Evolutionary conservation across 2,888 invertebrate species (phyloP).

Genomic region (Camptogramma bilineatum): DNA sequence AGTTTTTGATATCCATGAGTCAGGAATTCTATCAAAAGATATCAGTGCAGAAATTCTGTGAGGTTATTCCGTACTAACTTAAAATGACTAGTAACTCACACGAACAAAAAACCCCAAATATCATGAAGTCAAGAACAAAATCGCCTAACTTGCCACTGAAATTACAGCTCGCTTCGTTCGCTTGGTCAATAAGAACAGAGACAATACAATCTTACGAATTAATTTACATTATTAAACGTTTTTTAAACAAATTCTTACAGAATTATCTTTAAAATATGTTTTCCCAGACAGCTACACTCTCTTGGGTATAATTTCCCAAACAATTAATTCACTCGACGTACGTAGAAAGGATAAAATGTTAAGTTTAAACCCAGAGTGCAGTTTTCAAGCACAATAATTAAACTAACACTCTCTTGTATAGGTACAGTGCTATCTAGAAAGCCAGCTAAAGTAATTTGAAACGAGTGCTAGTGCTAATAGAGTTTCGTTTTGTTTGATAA

Average conservation of each 20-base stretch:
- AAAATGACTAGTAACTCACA: no score
- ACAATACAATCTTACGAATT: no score
- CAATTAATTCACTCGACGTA: slow-evolving; percentile 8
- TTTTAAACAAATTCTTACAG: not conserved
- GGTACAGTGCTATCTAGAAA: slow-evolving; percentile 12
- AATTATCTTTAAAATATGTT: not conserved
- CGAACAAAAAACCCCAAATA: no score
- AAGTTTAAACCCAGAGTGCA: slow-evolving; percentile 19
- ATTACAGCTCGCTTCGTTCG: no score
- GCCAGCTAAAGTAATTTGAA: slow-evolving; percentile 26
- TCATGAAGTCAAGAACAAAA: no score
- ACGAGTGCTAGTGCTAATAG: slow-evolving; percentile 23
- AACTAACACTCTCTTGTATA: slow-evolving; percentile 23
- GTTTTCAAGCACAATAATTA: slow-evolving; percentile 25
- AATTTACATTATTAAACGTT: not conserved
- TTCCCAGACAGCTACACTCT: not conserved
- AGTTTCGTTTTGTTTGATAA: slow-evolving; percentile 28
- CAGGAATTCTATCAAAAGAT: no score
- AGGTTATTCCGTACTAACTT: no score
- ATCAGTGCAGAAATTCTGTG: no score
- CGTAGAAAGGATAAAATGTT: slow-evolving; percentile 19
- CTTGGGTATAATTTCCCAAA: slow-evolving; percentile 3
- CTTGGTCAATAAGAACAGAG: no score
- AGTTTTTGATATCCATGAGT: no score
- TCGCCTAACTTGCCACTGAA: no score